Evolutionary conservation across 2,797 vertebrate species (phyloP), one percentile per base, ranked within the genome.

Genomic region (Crenuchus spilurus): DNA sequence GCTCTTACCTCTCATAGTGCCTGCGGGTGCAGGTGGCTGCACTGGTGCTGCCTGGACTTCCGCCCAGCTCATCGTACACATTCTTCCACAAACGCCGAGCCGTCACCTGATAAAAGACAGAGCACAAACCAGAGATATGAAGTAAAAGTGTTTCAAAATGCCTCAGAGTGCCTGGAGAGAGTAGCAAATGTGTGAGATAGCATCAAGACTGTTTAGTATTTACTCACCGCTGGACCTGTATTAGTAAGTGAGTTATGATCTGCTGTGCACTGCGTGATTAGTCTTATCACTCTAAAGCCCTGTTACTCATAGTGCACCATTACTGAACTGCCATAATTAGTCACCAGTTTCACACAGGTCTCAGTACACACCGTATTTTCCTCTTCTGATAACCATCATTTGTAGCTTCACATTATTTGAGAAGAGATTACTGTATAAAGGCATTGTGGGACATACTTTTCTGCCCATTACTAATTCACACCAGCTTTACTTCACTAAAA

Each of bases 51-150:
- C 93, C 92, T 0, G 93, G 91, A 41, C 92, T 93, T 33, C 93
- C 93, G 4, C 93, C 93, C 74, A 94, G 77, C 86, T 94, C 91
- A 4, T 94, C 93, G 44, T 94, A 94, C 8, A 94, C 92, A n/a
- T 88, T 85, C 71, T 94, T 94, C 93, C 93, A 94, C 42, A 92
- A 83, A 3, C 92, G 88, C 6, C 90, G 90, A 0, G 84, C 48
- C 0, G 93, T 94, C 80, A 94, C 93, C 93, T 94, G n/a, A n/a
- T n/a, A n/a, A n/a, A n/a, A n/a, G n/a, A n/a, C n/a, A n/a, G n/a
- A n/a, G n/a, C n/a, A n/a, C n/a, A n/a, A 30, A 9, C 4, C 51
- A 11, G 7, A 57, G 30, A 57, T 57, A 18, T 57, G 6, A 35
- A 18, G 14, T 57, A 57, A 33, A 4, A 55, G 28, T 33, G 30